Percentiles rank a stretch among this genome's conserved stretches.
Evolutionary conservation across 2,113 vertebrate genomes (phyloP).

Genomic region (Paralichthys olivaceus): DNA sequence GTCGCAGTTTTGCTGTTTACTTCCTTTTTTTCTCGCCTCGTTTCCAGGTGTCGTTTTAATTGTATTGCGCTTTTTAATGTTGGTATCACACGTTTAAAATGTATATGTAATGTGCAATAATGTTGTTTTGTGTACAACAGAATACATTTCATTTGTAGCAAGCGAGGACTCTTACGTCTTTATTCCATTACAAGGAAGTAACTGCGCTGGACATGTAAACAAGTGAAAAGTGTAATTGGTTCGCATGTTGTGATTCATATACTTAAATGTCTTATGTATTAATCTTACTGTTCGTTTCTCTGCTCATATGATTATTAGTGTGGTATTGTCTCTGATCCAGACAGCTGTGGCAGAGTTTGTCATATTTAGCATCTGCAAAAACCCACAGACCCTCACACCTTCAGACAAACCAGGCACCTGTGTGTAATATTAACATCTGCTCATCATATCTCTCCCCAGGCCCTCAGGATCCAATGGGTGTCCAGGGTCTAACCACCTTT

Average conservation of each 20-base stretch:
- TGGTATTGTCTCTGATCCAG: no score
- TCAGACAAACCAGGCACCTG: no score
- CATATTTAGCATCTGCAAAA: no score
- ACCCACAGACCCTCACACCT: no score
- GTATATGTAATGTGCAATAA: neutral
- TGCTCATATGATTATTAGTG: no score
- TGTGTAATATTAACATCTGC: neutral
- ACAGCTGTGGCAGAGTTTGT: no score
- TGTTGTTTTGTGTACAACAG: neutral
- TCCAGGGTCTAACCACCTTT: constrained; percentile 88
- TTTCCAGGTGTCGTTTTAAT: neutral
- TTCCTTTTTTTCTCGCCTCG: neutral
- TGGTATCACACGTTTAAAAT: no score
- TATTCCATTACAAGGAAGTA: constrained; percentile 56
- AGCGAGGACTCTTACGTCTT: neutral
- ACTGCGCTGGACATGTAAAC: constrained; percentile 16
- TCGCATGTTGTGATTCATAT: neutral
- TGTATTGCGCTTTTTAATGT: neutral
- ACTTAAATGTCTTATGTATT: neutral
- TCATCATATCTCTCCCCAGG: constrained; percentile 14
- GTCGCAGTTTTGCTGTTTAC: neutral
- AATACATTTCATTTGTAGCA: neutral
- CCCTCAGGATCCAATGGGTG: constrained; percentile 84
- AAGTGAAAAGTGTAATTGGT: constrained; percentile 7
- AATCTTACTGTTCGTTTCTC: no score